Evolutionary conservation across 2,113 vertebrate genomes (phyloP), one percentile per base, ranked within the genome.

Genomic region (Proteles cristata): DNA sequence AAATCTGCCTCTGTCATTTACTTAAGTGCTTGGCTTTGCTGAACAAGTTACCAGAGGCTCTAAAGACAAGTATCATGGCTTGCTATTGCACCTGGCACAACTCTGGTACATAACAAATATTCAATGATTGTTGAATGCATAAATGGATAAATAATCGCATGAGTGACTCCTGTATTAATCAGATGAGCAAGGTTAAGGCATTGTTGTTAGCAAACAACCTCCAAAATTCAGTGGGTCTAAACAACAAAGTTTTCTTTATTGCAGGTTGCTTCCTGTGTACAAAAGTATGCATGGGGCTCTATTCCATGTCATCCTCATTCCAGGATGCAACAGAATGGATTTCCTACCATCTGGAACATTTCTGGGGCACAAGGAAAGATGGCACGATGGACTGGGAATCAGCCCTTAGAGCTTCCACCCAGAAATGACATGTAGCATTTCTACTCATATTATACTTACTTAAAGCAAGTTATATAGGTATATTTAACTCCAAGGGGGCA

Each of bases 121-220:
- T 82, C 31, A 61, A 33, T 65, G 80, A 90, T 90, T 88, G 17
- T 28, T 81, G 25, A 81, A 69, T 61, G 58, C 23, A 61, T 9
- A 61, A 61, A 61, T 61, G 58, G 58, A 61, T 61, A 61, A 61
- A 23, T 68, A 66, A 82, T 23, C n/a, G 7, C 26, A 71, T n/a
- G 35, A 91, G 31, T 81, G 48, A 25, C 26, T 94, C 90, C 45
- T 68, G 26, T 33, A 43, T 48, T 68, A 83, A 95, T 45, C 55
- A 79, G 11, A 31, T 66, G 31, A 97, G 16, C 58, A 77, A 90
- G 61, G 25, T 87, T 65, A 69, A 82, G 8, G 1, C 17, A 7
- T 84, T n/a, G n/a, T n/a, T n/a, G 39, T 68, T 90, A 87, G 48
- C 39, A 96, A 91, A 79, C 81, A 77, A 71, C 58, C 7, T 61